A percentile compares a stretch with the other conserved stretches of the same genome.
These are phyloP conservation scores for Drosophila limbata DNA, from an alignment of 2,888 invertebrate genomes.

Conservation along the genomic window DNA sequence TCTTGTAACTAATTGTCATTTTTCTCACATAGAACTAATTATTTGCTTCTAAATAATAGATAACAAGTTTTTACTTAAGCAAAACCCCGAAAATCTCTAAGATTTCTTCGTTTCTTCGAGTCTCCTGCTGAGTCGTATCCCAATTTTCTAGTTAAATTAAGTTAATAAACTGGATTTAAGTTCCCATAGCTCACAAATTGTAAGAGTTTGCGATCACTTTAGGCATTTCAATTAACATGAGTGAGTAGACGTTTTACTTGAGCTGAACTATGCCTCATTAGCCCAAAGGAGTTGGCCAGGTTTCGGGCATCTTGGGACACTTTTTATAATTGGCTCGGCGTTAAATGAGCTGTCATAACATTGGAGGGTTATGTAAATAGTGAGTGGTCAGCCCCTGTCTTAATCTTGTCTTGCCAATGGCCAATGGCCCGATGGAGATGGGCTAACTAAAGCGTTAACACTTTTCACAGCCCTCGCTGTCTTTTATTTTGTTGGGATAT, in stretches of 20 bases:
- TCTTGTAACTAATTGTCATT: no score
- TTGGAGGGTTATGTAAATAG: conserved; percentile 46
- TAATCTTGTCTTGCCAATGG: conserved; percentile 25
- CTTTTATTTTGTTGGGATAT: not conserved
- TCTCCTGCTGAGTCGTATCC: not conserved
- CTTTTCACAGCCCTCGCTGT: conserved; percentile 20
- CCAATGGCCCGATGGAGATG: not conserved
- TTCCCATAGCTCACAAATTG: conserved; percentile 34
- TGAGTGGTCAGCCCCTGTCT: conserved; percentile 17
- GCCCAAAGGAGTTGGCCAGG: conserved; percentile 26
- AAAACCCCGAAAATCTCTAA: not conserved
- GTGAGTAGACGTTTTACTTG: not conserved
- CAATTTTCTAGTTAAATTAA: conserved; percentile 4
- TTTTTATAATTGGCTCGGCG: conserved; percentile 48
- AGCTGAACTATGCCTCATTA: conserved; percentile 37
- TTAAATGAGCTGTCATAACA: conserved; percentile 79
- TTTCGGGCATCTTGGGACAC: conserved; percentile 11
- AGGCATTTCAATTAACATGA: conserved; percentile 4
- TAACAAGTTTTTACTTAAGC: not conserved
- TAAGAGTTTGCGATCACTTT: not conserved
- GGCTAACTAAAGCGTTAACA: conserved; percentile 60
- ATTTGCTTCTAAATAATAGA: not conserved
- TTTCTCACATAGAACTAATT: no score
- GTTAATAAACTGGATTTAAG: not conserved
- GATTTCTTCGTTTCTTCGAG: not conserved